Base-by-base conservation (phyloP, 2,113 vertebrate species). In the Dicerorhinus sumatrensis region DNA sequence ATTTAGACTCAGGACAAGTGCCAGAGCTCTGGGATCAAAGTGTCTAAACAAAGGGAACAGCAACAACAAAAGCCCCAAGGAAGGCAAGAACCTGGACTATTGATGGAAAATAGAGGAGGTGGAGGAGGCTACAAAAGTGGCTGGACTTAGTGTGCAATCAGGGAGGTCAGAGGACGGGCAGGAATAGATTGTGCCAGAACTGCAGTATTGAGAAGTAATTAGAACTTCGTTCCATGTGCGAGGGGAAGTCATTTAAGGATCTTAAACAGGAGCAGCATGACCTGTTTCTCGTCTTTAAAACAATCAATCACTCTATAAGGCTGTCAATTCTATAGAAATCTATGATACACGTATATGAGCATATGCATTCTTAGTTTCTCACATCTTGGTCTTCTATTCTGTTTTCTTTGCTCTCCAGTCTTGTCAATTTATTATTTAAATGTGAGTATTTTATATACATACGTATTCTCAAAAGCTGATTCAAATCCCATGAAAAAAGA, bases 171-270 rank as follows among this genome's bases (percentile, higher is more conserved):
- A 27, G 8, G 3, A 54, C 6, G 6, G 7, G 27, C 63, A 60
- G 48, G n/a, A n/a, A 29, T 18, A n/a, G 12, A 10, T 29, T 8
- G 3, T 7, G 25, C n/a, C 11, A 2, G 4, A 11, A 14, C 20
- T 6, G 5, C 21, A 48, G 31, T 33, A 62, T 14, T 8, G 51
- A 31, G 58, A 72, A 51, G 25, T 54, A 23, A 60, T 82, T 36
- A 39, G 36, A 39, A 70, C 21, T 60, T 70, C 27, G 65, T 39
- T 65, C 23, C 70, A 51, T 54, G 2, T 33, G 1, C 42, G 33
- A 84, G 14, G 27, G 58, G 36, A 92, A 75, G 42, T 11, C 81
- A 58, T 67, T 39, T 27, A 2, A 54, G 1, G 6, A 4, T 73
- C 51, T 69, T 42, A 21, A 65, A 80, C 3, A 75, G 31, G 20